These are phyloP conservation scores for Scelioninae gen. 1 DNA, from an alignment of 2,888 invertebrate species.

Conservation along the genomic window DNA sequence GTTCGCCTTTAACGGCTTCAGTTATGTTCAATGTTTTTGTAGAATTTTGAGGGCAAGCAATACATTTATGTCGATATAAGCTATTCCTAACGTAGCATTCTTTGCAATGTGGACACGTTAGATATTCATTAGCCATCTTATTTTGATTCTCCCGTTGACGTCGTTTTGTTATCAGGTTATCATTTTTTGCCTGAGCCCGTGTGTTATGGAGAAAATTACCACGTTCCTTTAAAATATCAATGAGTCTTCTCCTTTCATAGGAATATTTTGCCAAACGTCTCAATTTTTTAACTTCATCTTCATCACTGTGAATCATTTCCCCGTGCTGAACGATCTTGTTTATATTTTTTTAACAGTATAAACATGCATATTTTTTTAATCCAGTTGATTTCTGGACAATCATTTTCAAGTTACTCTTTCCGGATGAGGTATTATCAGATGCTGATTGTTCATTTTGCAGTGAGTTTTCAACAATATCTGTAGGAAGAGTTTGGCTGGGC, in stretches of 20 bases:
- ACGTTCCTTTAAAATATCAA: neutral
- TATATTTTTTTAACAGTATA: neutral
- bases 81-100: neutral
- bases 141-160: neutral
- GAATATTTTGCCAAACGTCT: neutral
- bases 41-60: neutral
- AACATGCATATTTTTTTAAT: constrained; percentile 3
- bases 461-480: too few species aligned
- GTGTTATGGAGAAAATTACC: constrained; percentile 5
- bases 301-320: neutral
- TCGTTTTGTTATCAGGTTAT: neutral
- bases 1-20: neutral
- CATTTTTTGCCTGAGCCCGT: neutral
- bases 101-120: constrained; percentile 8
- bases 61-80: constrained; percentile 5
- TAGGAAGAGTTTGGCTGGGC: too few species aligned
- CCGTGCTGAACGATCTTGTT: constrained; percentile 10
- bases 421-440: too few species aligned
- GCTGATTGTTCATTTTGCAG: too few species aligned
- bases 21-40: neutral
- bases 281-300: constrained; percentile 11
- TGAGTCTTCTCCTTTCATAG: neutral
- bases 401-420: too few species aligned
- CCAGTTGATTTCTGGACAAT: too few species aligned
- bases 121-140: neutral